Evolutionary conservation across 2,888 invertebrate genomes (phyloP).

Genomic region (Leptopilina syphax): DNA sequence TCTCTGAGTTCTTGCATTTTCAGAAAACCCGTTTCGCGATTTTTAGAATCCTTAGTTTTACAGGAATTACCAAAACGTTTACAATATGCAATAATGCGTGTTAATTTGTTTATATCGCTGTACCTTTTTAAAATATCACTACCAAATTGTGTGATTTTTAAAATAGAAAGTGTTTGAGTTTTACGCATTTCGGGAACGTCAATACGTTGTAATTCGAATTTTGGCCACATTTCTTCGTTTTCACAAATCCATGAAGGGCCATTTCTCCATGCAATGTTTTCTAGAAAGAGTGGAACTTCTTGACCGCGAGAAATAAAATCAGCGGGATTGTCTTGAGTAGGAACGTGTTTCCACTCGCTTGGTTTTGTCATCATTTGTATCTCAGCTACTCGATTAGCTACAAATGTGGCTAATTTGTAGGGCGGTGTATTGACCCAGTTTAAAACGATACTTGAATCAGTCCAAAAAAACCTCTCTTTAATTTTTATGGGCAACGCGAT

Average conservation of each 20-base stretch:
- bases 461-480: neutral
- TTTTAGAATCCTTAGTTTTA: neutral
- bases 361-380: neutral
- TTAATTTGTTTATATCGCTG: neutral
- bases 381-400: neutral
- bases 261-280: neutral
- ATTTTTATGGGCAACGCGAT: neutral
- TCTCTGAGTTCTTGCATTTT: neutral
- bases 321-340: neutral
- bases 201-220: neutral
- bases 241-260: neutral
- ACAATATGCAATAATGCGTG: neutral
- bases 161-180: neutral
- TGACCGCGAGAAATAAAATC: neutral
- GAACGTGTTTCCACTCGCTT: neutral
- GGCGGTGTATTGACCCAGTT: neutral
- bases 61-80: neutral
- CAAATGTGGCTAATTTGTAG: neutral
- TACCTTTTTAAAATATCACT: neutral
- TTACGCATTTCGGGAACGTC: neutral
- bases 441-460: neutral
- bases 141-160: neutral
- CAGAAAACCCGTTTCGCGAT: neutral
- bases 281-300: neutral
- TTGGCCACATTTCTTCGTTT: neutral